Percentiles rank a stretch among this genome's conserved stretches.
These are phyloP conservation scores for Cantharis flavilabris DNA, from an alignment of 2,888 invertebrate species.

Conservation along the genomic window DNA sequence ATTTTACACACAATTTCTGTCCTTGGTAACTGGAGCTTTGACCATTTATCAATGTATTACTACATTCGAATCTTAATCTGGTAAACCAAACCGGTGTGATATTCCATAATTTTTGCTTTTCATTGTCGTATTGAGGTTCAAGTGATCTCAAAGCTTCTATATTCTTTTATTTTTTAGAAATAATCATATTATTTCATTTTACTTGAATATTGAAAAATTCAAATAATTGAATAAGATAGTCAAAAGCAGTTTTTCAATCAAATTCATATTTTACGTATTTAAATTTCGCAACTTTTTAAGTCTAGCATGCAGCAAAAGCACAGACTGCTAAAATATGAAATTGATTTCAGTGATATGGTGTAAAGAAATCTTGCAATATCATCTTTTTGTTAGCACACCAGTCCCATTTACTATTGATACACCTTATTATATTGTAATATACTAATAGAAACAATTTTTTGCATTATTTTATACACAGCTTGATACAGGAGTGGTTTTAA, in stretches of 20 bases:
- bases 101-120: too few relatives aligned
- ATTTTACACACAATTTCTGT: neutral
- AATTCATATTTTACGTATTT: too few relatives aligned
- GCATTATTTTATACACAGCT: slow-evolving; percentile 25
- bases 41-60: neutral
- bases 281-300: neutral
- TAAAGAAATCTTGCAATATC: slow-evolving; percentile 11
- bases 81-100: neutral
- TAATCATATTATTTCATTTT: too few relatives aligned
- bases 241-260: too few relatives aligned
- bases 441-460: slow-evolving; percentile 24
- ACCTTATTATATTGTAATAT: slow-evolving; percentile 24
- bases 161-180: too few relatives aligned
- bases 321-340: neutral
- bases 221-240: too few relatives aligned
- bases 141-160: too few relatives aligned
- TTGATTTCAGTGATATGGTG: neutral
- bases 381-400: slow-evolving; percentile 17
- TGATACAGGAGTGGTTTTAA: slow-evolving; percentile 24
- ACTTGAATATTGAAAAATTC: too few relatives aligned
- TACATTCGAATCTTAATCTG: neutral
- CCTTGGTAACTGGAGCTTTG: neutral
- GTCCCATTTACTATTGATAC: slow-evolving; percentile 20
- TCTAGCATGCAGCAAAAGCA: neutral
- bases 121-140: too few relatives aligned